phyloP scores from a whole-genome alignment of 1,140 invertebrate genomes.

The Dreissena polymorpha region DNA sequence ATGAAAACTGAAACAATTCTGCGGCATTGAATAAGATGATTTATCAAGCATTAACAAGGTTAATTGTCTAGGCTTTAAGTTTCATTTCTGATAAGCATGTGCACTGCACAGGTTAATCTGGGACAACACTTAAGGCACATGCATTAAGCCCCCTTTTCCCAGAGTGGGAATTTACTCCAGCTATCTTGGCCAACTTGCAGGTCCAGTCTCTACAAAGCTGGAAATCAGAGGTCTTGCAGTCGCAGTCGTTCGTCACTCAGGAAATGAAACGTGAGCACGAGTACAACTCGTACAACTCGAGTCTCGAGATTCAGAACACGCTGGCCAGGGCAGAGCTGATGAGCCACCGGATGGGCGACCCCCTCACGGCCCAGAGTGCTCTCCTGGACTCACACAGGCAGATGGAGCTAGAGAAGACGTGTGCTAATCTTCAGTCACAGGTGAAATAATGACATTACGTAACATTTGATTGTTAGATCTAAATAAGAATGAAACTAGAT shows the following conservation, averaged over 20 bases:
- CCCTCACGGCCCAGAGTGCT: slow-evolving; percentile 22
- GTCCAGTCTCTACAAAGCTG: slow-evolving; percentile 70
- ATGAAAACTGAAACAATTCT: too few species aligned
- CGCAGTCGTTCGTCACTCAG: slow-evolving; percentile 57
- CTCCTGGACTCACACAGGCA: slow-evolving; percentile 61
- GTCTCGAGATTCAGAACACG: slow-evolving; percentile 65
- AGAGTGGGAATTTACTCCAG: too few species aligned
- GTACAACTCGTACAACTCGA: slow-evolving; percentile 61
- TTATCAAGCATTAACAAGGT: neutral
- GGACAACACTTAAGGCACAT: too few species aligned
- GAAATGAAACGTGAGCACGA: slow-evolving; percentile 59
- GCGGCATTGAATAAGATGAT: neutral
- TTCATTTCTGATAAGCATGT: too few species aligned
- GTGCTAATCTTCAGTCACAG: slow-evolving; percentile 73
- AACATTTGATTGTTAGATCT: neutral
- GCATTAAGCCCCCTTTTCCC: too few species aligned
- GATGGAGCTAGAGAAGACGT: slow-evolving; percentile 70
- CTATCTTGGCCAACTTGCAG: slow-evolving; percentile 30
- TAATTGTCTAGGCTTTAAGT: too few species aligned
- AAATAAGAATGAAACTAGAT: too few species aligned
- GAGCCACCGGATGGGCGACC: slow-evolving; percentile 36
- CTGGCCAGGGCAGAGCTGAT: slow-evolving; percentile 58
- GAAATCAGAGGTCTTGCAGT: slow-evolving; percentile 67
- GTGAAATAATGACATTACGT: slow-evolving; percentile 49
- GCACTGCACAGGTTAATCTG: too few species aligned